Conservation (phyloP, 2,113 vertebrate species). For the Promerops cafer region DNA sequence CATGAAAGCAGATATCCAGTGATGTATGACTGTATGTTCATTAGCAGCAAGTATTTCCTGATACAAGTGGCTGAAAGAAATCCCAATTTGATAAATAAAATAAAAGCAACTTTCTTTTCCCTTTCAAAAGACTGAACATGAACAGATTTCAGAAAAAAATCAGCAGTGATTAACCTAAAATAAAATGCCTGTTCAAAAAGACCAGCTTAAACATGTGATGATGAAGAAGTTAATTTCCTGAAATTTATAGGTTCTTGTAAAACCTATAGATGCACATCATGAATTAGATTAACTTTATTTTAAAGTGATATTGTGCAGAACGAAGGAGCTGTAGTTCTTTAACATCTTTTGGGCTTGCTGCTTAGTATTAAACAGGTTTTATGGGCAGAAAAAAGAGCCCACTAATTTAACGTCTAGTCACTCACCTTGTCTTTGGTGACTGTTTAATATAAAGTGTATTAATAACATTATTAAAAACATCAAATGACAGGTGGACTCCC, state of each 20-base stretch:
- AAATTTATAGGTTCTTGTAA: slow-evolving; percentile 56
- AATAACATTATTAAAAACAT: neutral
- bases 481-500: neutral
- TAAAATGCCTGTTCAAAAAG: neutral
- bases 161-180: slow-evolving; percentile 28
- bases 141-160: neutral
- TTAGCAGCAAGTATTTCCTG: neutral
- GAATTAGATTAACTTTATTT: slow-evolving; percentile 58
- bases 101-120: neutral
- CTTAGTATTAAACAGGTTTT: slow-evolving; percentile 22
- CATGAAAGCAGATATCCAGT: neutral
- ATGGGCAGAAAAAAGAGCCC: neutral
- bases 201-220: neutral
- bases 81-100: neutral
- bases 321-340: neutral
- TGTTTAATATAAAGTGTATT: neutral
- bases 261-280: slow-evolving; percentile 36
- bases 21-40: neutral
- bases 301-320: slow-evolving; percentile 10
- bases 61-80: neutral
- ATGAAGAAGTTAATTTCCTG: slow-evolving; percentile 59
- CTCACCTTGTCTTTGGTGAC: neutral
- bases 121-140: neutral
- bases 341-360: slow-evolving; percentile 8
- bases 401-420: neutral